phyloP scores from a whole-genome alignment of 2,113 vertebrate species.

The Bubo blakistoni region DNA sequence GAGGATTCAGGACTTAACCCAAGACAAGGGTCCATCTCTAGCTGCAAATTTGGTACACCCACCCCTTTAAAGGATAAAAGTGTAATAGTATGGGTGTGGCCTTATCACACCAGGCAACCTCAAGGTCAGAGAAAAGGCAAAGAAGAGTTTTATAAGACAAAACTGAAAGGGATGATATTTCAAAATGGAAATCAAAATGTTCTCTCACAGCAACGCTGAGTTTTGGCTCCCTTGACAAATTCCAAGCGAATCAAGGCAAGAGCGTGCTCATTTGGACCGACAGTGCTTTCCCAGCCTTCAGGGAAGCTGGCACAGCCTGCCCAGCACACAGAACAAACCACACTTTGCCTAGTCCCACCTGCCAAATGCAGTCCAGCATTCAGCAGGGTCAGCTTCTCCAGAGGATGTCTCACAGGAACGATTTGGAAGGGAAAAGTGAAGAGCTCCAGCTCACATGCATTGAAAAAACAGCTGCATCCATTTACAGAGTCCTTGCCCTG shows the following conservation, averaged over 20 bases:
- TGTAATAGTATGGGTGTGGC: not conserved
- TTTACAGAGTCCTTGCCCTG: not conserved
- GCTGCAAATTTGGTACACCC: not conserved
- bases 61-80: not conserved
- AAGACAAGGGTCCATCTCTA: not conserved
- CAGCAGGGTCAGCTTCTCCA: not conserved
- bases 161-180: not conserved
- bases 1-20: not conserved
- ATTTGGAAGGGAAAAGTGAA: not conserved
- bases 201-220: not conserved
- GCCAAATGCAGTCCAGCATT: not conserved
- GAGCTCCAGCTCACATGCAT: not conserved
- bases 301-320: not conserved
- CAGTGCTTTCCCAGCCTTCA: not conserved
- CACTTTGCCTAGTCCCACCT: not conserved
- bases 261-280: not conserved
- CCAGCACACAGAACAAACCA: not conserved
- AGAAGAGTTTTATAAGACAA: not conserved
- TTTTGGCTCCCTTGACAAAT: constrained; percentile 3
- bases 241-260: not conserved
- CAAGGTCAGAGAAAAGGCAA: not conserved
- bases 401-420: not conserved
- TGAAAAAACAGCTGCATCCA: not conserved
- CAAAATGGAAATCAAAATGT: not conserved
- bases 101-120: not conserved